These are phyloP conservation scores for Ailurus styani DNA, from an alignment of 2,113 vertebrate genomes.

Conservation along the genomic window DNA sequence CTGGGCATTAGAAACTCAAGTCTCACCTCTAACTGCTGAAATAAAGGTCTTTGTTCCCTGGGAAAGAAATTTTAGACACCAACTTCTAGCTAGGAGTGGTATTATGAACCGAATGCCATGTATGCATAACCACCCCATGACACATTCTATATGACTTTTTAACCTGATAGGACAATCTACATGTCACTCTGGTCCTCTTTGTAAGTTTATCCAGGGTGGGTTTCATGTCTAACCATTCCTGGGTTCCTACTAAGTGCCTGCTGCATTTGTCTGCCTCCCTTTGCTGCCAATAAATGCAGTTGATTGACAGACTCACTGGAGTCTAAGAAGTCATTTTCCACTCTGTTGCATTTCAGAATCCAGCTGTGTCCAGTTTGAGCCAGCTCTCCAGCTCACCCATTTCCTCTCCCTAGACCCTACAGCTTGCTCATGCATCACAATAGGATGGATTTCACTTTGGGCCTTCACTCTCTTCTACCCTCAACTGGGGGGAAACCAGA, in stretches of 20 bases:
- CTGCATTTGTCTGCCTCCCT: neutral
- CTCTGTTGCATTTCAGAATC: slow-evolving; percentile 37
- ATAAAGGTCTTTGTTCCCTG: neutral
- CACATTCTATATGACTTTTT: neutral
- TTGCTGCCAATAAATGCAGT: neutral
- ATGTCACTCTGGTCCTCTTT: neutral
- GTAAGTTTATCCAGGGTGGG: neutral
- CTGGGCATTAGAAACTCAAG: neutral
- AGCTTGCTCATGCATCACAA: neutral
- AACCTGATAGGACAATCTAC: neutral
- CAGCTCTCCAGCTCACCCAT: neutral
- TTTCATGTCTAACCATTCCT: neutral
- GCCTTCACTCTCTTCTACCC: neutral
- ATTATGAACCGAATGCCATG: neutral
- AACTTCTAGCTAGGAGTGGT: neutral
- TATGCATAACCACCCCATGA: neutral
- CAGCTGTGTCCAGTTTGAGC: slow-evolving; percentile 49
- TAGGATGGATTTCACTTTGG: neutral
- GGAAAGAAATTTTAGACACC: neutral
- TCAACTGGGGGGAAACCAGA: neutral
- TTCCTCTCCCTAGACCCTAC: neutral
- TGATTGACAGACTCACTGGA: slow-evolving; percentile 15
- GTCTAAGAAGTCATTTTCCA: slow-evolving; percentile 52
- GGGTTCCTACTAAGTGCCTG: neutral
- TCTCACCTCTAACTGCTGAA: neutral